A percentile compares a stretch with the other conserved stretches of the same genome.
These are phyloP conservation scores for Datnioides undecimradiatus DNA, from an alignment of 2,113 vertebrate species.

Conservation along the genomic window DNA sequence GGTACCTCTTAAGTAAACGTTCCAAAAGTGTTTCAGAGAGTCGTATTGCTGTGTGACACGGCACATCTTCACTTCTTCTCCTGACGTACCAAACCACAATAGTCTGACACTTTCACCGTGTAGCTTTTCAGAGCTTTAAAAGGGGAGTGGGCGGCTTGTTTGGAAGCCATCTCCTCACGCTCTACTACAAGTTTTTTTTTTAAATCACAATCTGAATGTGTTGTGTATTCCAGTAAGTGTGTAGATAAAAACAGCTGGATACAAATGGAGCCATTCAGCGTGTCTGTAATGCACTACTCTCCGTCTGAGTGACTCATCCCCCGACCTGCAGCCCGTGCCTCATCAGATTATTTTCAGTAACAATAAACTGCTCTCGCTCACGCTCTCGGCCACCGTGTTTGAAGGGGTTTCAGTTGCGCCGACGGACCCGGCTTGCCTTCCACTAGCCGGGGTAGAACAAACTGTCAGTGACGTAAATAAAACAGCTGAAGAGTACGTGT, in stretches of 20 bases:
- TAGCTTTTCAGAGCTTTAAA: neutral
- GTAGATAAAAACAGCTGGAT: neutral
- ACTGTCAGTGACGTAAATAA: neutral
- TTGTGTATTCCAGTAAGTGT: neutral
- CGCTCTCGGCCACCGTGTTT: neutral
- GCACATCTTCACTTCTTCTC: neutral
- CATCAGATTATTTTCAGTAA: slow-evolving; percentile 39
- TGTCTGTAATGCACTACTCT: slow-evolving; percentile 9
- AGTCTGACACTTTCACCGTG: neutral
- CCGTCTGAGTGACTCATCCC: slow-evolving; percentile 33
- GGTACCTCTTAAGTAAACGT: neutral
- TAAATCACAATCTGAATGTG: neutral
- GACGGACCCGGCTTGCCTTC: neutral
- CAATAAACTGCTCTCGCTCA: slow-evolving; percentile 12
- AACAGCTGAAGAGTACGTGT: neutral
- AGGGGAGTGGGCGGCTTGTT: neutral
- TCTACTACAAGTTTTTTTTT: neutral
- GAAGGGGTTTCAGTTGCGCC: neutral
- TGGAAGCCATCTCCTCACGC: neutral
- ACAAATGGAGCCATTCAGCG: neutral
- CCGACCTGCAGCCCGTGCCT: neutral
- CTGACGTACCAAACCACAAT: neutral
- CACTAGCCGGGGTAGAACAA: neutral
- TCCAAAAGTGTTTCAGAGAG: neutral
- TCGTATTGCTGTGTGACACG: neutral